phyloP scores from a whole-genome alignment of 2,797 vertebrate genomes.

The Hypotaenidia philippensis region DNA sequence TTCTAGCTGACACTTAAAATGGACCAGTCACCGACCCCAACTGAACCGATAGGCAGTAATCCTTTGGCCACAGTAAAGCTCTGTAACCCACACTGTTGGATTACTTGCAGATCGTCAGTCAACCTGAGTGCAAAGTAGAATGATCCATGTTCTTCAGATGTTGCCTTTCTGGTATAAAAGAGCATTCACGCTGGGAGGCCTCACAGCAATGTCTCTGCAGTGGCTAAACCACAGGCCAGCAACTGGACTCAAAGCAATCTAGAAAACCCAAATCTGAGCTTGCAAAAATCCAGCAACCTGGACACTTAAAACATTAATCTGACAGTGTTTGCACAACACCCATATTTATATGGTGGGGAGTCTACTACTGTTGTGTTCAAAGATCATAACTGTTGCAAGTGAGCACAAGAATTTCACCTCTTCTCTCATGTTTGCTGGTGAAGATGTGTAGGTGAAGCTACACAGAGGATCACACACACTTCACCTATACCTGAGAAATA shows the following conservation, averaged over 20 bases:
- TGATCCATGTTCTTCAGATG: background rate
- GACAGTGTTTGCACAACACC: background rate
- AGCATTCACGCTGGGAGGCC: background rate
- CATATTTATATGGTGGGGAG: background rate
- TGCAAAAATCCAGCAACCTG: background rate
- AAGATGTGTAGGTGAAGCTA: background rate
- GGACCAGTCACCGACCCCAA: background rate
- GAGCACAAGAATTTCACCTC: background rate
- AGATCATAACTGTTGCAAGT: background rate
- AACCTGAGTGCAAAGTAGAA: background rate
- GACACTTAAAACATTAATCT: background rate
- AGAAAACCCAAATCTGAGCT: background rate
- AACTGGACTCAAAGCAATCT: background rate
- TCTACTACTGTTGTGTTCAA: accelerated
- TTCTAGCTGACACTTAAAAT: background rate
- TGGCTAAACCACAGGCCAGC: background rate
- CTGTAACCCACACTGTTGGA: background rate
- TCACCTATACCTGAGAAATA: background rate
- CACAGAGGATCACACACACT: background rate
- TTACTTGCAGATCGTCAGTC: background rate
- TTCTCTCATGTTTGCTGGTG: background rate
- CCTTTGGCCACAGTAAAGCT: background rate
- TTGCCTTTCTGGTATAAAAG: background rate
- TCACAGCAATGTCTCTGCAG: background rate
- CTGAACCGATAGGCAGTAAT: accelerated